These are phyloP conservation scores for Zootermopsis nevadensis DNA, from an alignment of 2,888 invertebrate genomes.

Conservation along the genomic window DNA sequence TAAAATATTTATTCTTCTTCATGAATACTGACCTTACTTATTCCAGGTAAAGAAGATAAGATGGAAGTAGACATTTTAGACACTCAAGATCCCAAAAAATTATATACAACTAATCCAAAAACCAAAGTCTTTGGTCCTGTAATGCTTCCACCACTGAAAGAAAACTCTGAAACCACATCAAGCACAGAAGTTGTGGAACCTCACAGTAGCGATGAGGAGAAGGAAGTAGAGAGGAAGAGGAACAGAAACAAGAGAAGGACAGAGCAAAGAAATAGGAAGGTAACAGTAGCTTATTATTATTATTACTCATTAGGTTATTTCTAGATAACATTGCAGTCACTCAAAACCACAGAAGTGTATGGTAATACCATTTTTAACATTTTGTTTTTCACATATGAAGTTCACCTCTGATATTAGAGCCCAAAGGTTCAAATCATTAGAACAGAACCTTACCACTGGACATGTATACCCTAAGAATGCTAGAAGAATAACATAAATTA, in stretches of 20 bases:
- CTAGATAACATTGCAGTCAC: too few species aligned
- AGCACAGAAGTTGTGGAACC: slow-evolving; percentile 49
- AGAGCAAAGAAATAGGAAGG: slow-evolving; percentile 32
- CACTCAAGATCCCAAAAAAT: too few species aligned
- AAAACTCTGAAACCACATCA: neutral
- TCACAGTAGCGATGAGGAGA: slow-evolving; percentile 40
- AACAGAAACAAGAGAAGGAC: slow-evolving; percentile 36
- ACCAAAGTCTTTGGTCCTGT: slow-evolving; percentile 26
- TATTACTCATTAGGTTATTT: too few species aligned
- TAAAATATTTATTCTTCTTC: neutral
- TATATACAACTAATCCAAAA: neutral
- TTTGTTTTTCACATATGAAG: too few species aligned
- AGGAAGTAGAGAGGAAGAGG: slow-evolving; percentile 20
- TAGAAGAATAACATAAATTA: too few species aligned
- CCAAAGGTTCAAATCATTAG: too few species aligned
- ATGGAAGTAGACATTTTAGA: neutral
- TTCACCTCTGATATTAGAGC: too few species aligned
- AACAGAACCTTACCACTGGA: too few species aligned
- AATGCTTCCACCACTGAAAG: slow-evolving; percentile 19
- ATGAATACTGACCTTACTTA: neutral
- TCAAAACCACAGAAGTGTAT: too few species aligned
- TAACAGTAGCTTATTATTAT: neutral
- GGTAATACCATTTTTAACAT: too few species aligned
- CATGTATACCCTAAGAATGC: too few species aligned
- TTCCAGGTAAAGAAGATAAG: neutral